Conservation (phyloP, 1,140 invertebrate genomes). For the Meloidogyne hapla region DNA sequence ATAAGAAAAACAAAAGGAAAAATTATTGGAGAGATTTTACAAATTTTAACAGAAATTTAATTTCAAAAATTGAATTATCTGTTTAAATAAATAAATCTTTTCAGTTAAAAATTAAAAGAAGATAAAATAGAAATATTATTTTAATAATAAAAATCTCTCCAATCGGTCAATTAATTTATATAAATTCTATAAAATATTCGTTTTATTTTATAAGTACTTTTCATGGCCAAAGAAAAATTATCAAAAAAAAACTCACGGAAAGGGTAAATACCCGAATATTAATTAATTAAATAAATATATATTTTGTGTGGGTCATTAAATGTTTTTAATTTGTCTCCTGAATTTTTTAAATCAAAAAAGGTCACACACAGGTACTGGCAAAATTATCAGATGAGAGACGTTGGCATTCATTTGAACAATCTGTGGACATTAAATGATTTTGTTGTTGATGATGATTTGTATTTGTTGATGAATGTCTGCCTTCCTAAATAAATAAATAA, state of each 20-base stretch:
- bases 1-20: no score
- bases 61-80: no score
- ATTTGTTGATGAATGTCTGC: not conserved
- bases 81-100: no score
- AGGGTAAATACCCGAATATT: not conserved
- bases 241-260: not conserved
- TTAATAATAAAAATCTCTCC: no score
- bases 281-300: not conserved
- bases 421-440: not conserved
- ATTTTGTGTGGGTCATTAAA: not conserved
- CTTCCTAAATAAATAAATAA: not conserved
- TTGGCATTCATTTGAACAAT: conserved; percentile 14
- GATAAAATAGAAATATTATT: no score
- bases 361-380: conserved; percentile 20
- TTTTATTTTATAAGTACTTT: no score
- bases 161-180: no score
- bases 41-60: no score
- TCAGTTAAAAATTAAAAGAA: no score
- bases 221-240: not conserved
- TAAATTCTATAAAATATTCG: no score
- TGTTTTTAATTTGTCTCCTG: not conserved
- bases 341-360: not conserved
- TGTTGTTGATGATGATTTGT: not conserved
- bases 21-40: no score
- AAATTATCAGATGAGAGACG: conserved; percentile 8